Evolutionary conservation across 1,140 invertebrate genomes (phyloP), one percentile per base, ranked within the genome.

Genomic region (Drosophila pectinifera): DNA sequence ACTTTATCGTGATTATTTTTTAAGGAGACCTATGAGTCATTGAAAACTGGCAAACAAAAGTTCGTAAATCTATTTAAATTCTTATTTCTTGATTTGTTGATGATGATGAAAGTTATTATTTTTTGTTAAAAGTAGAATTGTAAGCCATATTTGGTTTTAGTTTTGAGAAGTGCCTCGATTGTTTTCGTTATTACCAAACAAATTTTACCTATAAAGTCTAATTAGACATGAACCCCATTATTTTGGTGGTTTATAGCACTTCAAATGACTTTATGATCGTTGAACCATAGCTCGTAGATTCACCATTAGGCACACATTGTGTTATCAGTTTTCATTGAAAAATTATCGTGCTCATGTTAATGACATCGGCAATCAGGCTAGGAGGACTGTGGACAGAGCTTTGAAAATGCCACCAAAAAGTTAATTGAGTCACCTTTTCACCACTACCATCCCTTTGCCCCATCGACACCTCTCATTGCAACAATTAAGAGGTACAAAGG

Each of bases 321-420:
- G 7, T 8, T 49, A 24, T 34, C 36, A 5, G 16, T 55, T 49
- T 49, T 56, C 34, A 53, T 55, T 64, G 46, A 51, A 45, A 58
- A 80, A 46, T 80, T 76, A 65, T 14, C 42, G 48, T 65, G 18
- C 10, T 7, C 4, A 45, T 59, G 49, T 20, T 72, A 77, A 80
- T 76, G 69, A 69, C 36, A 53, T 13, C 39, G 41, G 20, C 51
- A 48, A 51, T 22, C n/a, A 26, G 36, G 49, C 39, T 14, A 28
- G 39, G 42, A 20, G 54, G 22, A 24, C 6, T 28, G 55, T 34
- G 34, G 31, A 34, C 14, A 4, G n/a, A 42, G 22, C 7, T 73
- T 67, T 42, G 34, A 36, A 31, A 56, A 51, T 41, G 54, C 49
- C 34, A 22, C 34, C 13, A 3, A 28, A 7, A n/a, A 45, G 62